Base-by-base conservation (phyloP, 2,888 invertebrate genomes). In the Octodonta nipae region DNA sequence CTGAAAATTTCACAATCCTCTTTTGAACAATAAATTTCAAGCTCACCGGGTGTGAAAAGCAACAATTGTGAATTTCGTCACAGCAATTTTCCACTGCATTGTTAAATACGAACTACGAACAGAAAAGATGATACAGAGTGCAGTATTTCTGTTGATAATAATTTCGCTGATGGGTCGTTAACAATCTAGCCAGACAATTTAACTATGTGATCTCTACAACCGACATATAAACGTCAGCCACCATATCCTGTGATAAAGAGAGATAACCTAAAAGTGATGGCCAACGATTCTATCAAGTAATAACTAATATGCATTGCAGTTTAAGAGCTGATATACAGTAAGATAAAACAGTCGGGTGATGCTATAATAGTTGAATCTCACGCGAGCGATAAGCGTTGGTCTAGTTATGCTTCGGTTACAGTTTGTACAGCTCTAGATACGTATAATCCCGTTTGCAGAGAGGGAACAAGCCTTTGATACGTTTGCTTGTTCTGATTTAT, bases 251-350 rank as follows among this genome's bases (percentile, higher is more conserved):
- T 34, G 40, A 43, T 41, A 40, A 38, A 41, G 36, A 26, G 37
- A 43, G 46, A 46, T 48, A 48, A 48, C 41, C 40, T 35, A 44
- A 46, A 53, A 54, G 50, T 51, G 52, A 54, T 54, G 51, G 52
- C 42, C 45, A 46, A 52, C 51, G 52, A 52, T 53, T 49, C 50
- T 45, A 51, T 53, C 53, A 50, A 41, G 52, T 45, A 51, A 54
- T 55, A 55, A 55, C 55, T 55, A 55, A 55, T 55, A 55, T 48
- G 46, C 50, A 49, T 46, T 48, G 52, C 52, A 47, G 51, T 50
- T 51, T 47, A 51, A 51, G 52, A 48, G 52, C 48, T 50, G 50
- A 22, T 50, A 50, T 46, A 49, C 48, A 32, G 38, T 37, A 37
- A 46, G 54, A 54, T 54, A 53, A 52, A 48, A 47, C 38, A 40